Base-by-base conservation (phyloP, 2,797 vertebrate species). In the Sebastes vulpes region DNA sequence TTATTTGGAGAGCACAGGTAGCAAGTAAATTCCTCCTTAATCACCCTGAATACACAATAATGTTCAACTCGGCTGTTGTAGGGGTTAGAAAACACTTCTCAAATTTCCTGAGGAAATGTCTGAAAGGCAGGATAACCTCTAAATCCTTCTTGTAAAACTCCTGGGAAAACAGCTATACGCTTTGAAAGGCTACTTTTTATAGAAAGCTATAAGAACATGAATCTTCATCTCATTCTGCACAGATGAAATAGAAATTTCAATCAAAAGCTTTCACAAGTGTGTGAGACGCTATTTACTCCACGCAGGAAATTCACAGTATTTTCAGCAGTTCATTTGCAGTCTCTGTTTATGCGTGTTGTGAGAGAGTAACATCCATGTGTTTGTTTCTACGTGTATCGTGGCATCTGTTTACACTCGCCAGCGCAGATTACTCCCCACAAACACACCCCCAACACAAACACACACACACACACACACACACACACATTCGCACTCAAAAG, bases 401-500 rank as follows among this genome's bases (percentile, higher is more conserved):
- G 85, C 89, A 92, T 95, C 88, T 94, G 93, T 94, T 95, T 94
- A 93, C 89, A 81, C 79, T 84, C 81, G 80, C 86, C 76, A 77
- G 79, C 54, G 25, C 85, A 86, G 81, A 91, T 91, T 82, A 88
- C 81, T 83, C 76, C 81, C 81, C 60, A 66, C 69, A 83, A 77
- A 90, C 75, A 79, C 66, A 75, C 66, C 11, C 48, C 35, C 38
- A 65, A 69, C 61, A 67, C 63, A 83, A 64, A 81, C 52, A 58
- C 42, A 25, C 52, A 58, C 42, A 72, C 28, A 71, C 61, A 61
- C 59, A 72, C 31, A 26, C 67, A 61, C 59, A 72, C 67, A 82
- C 10, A 58, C n/a, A 77, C 60, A 74, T 65, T 68, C 76, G 42
- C 65, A 78, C 71, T 67, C 72, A 80, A 89, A 89, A 85, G 73